Conservation (phyloP, 1,140 invertebrate species). For the Coptotermes formosanus region DNA sequence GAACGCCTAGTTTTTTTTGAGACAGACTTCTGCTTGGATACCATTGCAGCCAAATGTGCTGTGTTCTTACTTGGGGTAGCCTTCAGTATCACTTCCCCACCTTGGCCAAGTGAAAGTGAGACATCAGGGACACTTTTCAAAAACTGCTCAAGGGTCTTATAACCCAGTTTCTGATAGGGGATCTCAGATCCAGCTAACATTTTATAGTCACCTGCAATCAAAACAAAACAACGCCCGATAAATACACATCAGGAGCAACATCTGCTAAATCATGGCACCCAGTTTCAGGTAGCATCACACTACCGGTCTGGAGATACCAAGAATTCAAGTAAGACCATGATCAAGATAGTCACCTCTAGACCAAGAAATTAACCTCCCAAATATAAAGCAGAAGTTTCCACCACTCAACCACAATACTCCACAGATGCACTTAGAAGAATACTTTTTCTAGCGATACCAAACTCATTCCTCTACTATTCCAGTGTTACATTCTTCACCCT, state of each 20-base stretch:
- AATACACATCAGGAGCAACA: neutral
- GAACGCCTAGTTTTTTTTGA: constrained; percentile 44
- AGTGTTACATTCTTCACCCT: too few species aligned
- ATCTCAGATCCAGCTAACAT: constrained; percentile 57
- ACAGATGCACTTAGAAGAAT: too few species aligned
- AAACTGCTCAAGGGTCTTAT: constrained; percentile 53
- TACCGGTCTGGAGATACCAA: too few species aligned
- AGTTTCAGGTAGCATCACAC: too few species aligned
- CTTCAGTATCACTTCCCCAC: constrained; percentile 53
- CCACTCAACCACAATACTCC: too few species aligned
- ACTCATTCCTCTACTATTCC: too few species aligned
- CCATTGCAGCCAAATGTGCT: constrained; percentile 58
- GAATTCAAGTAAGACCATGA: too few species aligned
- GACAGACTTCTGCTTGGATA: constrained; percentile 55
- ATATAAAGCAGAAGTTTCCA: too few species aligned
- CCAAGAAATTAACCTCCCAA: too few species aligned
- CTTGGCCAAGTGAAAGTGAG: constrained; percentile 44
- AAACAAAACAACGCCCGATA: neutral
- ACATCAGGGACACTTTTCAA: constrained; percentile 54
- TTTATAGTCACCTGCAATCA: constrained; percentile 53
- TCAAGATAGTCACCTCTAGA: too few species aligned
- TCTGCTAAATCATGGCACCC: neutral
- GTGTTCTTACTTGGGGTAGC: constrained; percentile 54
- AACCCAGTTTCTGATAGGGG: constrained; percentile 58
- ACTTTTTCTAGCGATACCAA: too few species aligned